Base-by-base conservation (phyloP, 2,113 vertebrate genomes). In the Pollimyrus isidori region DNA sequence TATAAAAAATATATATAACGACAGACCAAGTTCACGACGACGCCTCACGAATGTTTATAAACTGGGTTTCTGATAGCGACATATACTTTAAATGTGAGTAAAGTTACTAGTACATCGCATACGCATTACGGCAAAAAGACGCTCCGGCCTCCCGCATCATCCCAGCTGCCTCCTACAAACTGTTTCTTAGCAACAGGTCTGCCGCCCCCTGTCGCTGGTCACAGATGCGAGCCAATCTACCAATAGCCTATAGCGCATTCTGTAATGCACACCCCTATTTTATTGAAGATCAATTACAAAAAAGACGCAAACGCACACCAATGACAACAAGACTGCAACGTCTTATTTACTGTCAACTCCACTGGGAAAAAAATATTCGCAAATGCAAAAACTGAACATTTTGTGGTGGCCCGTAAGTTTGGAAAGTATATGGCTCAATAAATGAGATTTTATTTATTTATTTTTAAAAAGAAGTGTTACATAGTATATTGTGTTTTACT, bases 81-180 rank as follows among this genome's bases (percentile, higher is more conserved):
- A 82, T 48, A 86, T 58, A 42, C 82, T 76, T 82, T 87, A 52
- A 58, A 89, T 50, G 48, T 50, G 89, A 82, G 87, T 26, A 19
- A 89, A 88, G 52, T 73, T 80, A 89, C 10, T 86, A 46, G n/a
- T 89, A 88, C 65, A 48, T 46, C 89, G 42, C 58, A 65, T 87
- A 76, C 88, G 90, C 50, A 90, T 90, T 87, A 90, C 90, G 90
- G 89, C 89, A 82, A 90, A 90, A 89, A 84, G 87, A 85, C 50
- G 62, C 90, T 83, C 89, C 90, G 88, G 89, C 76, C 23, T 90
- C 88, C 89, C 90, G 90, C 91, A 90, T 90, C 87, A 91, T 92
- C 91, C 90, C 88, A 73, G 89, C 92, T 91, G 90, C 90, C 93
- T 93, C 90, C 92, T 91, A 93, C 92, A 91, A 91, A 88, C 88